phyloP scores from a whole-genome alignment of 2,797 vertebrate species.

The Onychomys torridus region DNA sequence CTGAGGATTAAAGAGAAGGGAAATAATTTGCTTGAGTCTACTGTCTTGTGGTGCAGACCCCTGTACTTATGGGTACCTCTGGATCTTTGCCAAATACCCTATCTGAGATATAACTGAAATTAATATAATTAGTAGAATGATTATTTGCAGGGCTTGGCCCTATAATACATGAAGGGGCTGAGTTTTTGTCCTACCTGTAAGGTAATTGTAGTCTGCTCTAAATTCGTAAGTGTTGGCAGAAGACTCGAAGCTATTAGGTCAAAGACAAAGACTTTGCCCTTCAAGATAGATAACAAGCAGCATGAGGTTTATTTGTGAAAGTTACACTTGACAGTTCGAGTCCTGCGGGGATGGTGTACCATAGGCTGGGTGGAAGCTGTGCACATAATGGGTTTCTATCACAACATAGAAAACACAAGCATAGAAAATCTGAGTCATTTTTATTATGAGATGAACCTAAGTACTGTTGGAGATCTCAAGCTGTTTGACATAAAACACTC shows the following conservation, averaged over 20 bases:
- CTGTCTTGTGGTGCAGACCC: no score
- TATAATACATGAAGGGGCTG: neutral
- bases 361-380: neutral
- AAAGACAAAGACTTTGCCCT: neutral
- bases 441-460: neutral
- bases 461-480: neutral
- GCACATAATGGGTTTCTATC: neutral
- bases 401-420: neutral
- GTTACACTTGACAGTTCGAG: neutral
- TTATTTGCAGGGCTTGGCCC: neutral
- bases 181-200: neutral
- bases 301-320: neutral
- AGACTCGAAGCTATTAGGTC: neutral
- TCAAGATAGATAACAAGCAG: neutral
- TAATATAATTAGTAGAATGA: neutral
- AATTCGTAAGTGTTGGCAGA: neutral
- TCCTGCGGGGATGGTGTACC: neutral
- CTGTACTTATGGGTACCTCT: neutral
- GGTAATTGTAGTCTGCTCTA: neutral
- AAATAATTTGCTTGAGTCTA: neutral
- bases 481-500: neutral
- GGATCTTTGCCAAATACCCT: neutral
- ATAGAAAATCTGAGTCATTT: neutral
- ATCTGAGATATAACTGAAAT: neutral
- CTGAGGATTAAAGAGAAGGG: neutral